Base-by-base conservation (phyloP, 2,113 vertebrate species). In the Anguilla rostrata region DNA sequence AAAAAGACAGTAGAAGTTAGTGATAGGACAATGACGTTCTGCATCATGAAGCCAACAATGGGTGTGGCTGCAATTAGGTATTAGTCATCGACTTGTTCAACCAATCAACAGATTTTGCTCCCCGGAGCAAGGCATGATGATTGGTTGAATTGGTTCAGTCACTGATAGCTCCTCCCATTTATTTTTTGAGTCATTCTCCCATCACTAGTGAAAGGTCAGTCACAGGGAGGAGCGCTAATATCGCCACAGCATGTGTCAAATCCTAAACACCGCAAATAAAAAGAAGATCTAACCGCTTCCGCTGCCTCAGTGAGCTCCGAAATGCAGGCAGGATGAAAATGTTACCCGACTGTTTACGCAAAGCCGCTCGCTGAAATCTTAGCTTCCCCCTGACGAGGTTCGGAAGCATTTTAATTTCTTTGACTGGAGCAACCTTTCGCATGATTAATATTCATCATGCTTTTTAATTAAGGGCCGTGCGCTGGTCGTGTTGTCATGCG, bases 401-500 rank as follows among this genome's bases (percentile, higher is more conserved):
- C 34, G 71, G 71, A 75, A 34, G 71, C 26, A 29, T 75, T 75
- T 15, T 11, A 75, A 29, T 75, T 75, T 75, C n/a, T 34, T 75
- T n/a, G n/a, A 75, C 71, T 75, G 71, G 71, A 75, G n/a, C 34
- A 75, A 75, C 71, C 71, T 75, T 34, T 75, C 8, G 71, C 71
- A 3, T n/a, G 26, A 75, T 75, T 75, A 75, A 75, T 75, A 75
- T 75, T 75, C 71, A 75, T 75, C 71, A 8, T 75, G 71, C 12
- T 53, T 75, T 75, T 75, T 75, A 75, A 75, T 75, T 12, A 75
- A 14, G 34, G 2, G 5, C 71, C 71, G 34, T 34, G 71, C 34
- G 71, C 71, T 75, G 71, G 60, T 66, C 11, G 71, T 12, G 34
- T n/a, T 75, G 71, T 75, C n/a, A 34, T 75, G 26, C 12, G 71